A percentile compares a stretch with the other conserved stretches of the same genome.
Conservation (phyloP, 2,888 invertebrate species). For the Eueremaeus valkanovi region DNA sequence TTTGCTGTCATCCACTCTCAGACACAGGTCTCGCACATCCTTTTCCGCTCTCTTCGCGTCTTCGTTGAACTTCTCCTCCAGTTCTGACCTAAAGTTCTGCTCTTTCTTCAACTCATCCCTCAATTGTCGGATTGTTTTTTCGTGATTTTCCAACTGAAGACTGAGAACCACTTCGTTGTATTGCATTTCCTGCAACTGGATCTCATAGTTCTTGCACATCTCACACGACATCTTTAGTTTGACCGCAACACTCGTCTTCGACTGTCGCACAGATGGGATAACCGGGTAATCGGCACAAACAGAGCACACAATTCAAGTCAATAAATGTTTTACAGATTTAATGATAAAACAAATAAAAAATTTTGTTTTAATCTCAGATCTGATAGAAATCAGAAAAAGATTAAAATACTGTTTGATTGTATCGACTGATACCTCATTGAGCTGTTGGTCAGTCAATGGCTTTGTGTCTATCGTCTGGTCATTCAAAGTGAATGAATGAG, state of each 20-base stretch:
- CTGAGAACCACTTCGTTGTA: conserved; percentile 52
- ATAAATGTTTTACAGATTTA: background rate
- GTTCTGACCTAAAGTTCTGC: conserved; percentile 66
- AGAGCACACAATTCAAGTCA: background rate
- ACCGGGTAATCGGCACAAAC: background rate
- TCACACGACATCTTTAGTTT: conserved; percentile 60
- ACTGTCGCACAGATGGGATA: background rate
- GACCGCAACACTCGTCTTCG: background rate
- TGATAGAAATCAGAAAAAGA: too few species aligned
- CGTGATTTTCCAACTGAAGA: conserved; percentile 50
- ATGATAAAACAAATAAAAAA: too few species aligned
- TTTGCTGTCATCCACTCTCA: conserved; percentile 19
- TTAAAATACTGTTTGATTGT: too few species aligned
- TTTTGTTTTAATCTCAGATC: too few species aligned
- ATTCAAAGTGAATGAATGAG: conserved; percentile 4
- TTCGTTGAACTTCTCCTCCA: conserved; percentile 73
- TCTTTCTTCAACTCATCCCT: conserved; percentile 66
- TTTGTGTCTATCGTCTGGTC: background rate
- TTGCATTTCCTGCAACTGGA: conserved; percentile 74
- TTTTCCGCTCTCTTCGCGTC: conserved; percentile 68
- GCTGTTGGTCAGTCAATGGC: background rate
- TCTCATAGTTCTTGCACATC: conserved; percentile 82
- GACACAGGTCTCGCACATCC: conserved; percentile 56
- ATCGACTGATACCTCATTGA: background rate
- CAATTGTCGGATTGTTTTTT: conserved; percentile 61